Evolutionary conservation across 2,113 vertebrate species (phyloP).

Genomic region (Forbesichthys papilliferus): DNA sequence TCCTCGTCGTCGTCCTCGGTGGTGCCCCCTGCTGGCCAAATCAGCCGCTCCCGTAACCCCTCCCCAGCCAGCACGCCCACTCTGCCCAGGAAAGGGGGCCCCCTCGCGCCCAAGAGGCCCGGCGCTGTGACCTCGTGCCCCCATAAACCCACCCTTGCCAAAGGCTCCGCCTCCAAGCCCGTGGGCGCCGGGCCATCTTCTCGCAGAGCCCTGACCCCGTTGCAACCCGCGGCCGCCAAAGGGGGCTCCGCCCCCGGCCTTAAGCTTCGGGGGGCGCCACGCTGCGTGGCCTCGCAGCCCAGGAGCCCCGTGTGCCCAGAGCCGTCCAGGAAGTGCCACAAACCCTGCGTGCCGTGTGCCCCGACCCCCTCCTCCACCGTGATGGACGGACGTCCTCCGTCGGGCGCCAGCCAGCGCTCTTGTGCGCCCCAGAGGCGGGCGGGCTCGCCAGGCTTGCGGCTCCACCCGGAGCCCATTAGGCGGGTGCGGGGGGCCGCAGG

Average conservation of each 20-base stretch:
- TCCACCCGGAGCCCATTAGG: constrained; percentile 59
- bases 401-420: constrained; percentile 39
- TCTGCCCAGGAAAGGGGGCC: constrained; percentile 46
- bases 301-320: constrained; percentile 73
- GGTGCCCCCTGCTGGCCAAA: constrained; percentile 32
- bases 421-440: constrained; percentile 64
- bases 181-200: constrained; percentile 13
- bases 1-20: constrained; percentile 44
- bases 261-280: constrained; percentile 50
- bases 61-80: constrained; percentile 73
- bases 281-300: constrained; percentile 42
- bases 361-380: constrained; percentile 5
- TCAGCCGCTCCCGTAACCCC: constrained; percentile 57
- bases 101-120: constrained; percentile 55
- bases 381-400: constrained; percentile 53
- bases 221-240: constrained; percentile 10
- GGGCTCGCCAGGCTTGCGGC: constrained; percentile 59
- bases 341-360: constrained; percentile 61
- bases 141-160: constrained; percentile 52
- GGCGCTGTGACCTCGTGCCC: constrained; percentile 52
- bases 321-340: constrained; percentile 73
- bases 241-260: constrained; percentile 37
- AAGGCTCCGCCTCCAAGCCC: constrained; percentile 36
- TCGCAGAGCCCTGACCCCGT: constrained; percentile 45
- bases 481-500: constrained; percentile 28